Percentiles rank a stretch among this genome's conserved stretches.
These are phyloP conservation scores for Drosophila nigromelanica DNA, from an alignment of 1,140 invertebrate species.

Conservation along the genomic window DNA sequence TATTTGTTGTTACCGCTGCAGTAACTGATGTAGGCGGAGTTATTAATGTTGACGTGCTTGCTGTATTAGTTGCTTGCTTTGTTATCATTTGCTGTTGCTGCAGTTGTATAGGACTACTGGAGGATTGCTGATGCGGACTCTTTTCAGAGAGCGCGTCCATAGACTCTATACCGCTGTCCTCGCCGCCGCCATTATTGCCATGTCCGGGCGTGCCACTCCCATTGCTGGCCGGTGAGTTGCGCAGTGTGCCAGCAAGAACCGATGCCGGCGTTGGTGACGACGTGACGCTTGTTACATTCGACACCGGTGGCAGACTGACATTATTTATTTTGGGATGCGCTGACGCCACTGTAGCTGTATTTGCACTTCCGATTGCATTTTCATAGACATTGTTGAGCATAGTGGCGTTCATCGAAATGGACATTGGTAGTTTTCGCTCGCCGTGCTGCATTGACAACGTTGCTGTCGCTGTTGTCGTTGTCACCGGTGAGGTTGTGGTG, in stretches of 20 bases:
- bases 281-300: conserved; percentile 2
- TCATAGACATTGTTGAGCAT: conserved; percentile 30
- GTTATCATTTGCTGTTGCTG: conserved; percentile 72
- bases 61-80: conserved; percentile 65
- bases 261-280: conserved; percentile 43
- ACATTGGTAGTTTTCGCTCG: conserved; percentile 34
- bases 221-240: conserved; percentile 85
- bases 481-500: conserved; percentile 18
- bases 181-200: conserved; percentile 86
- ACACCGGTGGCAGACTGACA: not conserved
- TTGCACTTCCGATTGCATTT: conserved; percentile 16
- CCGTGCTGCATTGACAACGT: conserved; percentile 30
- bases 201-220: conserved; percentile 75
- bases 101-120: conserved; percentile 79
- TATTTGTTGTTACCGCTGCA: conserved; percentile 6
- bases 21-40: conserved; percentile 9
- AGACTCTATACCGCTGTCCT: conserved; percentile 96
- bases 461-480: conserved; percentile 40
- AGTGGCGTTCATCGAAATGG: conserved; percentile 28
- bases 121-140: conserved; percentile 92
- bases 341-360: conserved; percentile 10
- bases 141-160: conserved; percentile 97
- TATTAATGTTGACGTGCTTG: conserved; percentile 15
- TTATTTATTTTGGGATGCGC: conserved; percentile 19
- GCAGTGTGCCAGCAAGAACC: conserved; percentile 71